A percentile compares a stretch with the other conserved stretches of the same genome.
Conservation (phyloP, 2,797 vertebrate genomes). For the Pseudotriccus pelzelni region DNA sequence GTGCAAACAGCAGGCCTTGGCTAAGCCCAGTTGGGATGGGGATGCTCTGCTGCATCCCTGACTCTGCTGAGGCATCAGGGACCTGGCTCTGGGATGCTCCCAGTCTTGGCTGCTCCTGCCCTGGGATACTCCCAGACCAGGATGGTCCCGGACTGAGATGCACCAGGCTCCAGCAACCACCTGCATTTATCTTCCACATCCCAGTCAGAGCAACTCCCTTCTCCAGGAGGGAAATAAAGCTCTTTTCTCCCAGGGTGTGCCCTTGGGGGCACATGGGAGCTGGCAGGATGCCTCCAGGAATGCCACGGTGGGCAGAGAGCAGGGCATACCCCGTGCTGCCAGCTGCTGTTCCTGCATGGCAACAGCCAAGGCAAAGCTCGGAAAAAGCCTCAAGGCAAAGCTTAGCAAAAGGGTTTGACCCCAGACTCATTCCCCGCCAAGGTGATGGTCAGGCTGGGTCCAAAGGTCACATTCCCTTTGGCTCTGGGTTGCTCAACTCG, state of each 20-base stretch:
- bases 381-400: slow-evolving; percentile 40
- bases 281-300: background rate
- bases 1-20: background rate
- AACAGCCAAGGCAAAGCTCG: background rate
- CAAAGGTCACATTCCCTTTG: slow-evolving; percentile 63
- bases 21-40: background rate
- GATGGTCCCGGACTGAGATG: background rate
- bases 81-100: accelerated
- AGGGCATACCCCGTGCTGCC: accelerated
- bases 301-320: background rate
- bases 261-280: accelerated
- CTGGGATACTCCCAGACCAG: background rate
- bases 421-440: background rate
- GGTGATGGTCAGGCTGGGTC: slow-evolving; percentile 31
- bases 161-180: accelerated
- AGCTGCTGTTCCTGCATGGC: background rate
- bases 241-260: background rate
- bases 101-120: background rate
- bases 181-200: background rate
- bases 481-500: slow-evolving; percentile 63
- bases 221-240: background rate
- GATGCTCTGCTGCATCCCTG: background rate
- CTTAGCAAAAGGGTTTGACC: slow-evolving; percentile 41
- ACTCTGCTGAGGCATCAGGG: accelerated
- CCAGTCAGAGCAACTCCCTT: background rate